Base-by-base conservation (phyloP, 35 echinoderm and acorn worm genomes). In the Patiria miniata region DNA sequence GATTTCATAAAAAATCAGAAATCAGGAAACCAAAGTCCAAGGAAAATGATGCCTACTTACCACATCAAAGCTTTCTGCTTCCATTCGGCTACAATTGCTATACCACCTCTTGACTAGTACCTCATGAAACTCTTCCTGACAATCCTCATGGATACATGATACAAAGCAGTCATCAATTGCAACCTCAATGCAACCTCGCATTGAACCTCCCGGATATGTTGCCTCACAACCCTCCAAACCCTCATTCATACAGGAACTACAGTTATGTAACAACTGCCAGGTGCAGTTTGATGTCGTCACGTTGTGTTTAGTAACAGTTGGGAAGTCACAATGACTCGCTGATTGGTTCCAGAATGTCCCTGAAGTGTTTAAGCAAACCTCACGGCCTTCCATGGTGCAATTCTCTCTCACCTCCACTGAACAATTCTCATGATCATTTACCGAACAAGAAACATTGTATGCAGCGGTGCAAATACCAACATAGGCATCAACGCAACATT, bases 31-130 rank as follows among this genome's bases (percentile, higher is more conserved):
- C 42, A 47, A n/a, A n/a, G n/a, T 47, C 12, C 42, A 69, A 29
- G 34, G 61, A 21, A 29, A 69, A 29, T 29, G 26, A 69, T 26
- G 61, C 19, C 61, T 29, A 69, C 61, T 69, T 23, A 69, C 61
- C 61, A 69, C 29, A 69, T 69, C 61, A 69, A 10, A 69, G 61
- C 61, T 69, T 34, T 69, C 61, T 69, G 61, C 61, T 26, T 32
- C 21, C 28, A 69, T 22, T 3, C 28, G 61, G 34, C 61, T 69
- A 23, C 61, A 69, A 34, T 69, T 69, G 23, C 34, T 26, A 34
- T 32, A 69, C 26, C 23, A 8, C 1, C 34, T 32, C 5, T 34
- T 69, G 7, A 14, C 26, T 0, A 36, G 61, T 9, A 69, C 61
- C 61, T 69, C 61, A 69, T 69, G 15, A 30, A 69, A 29, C 61